A percentile compares a stretch with the other conserved stretches of the same genome.
These are phyloP conservation scores for Electrona antarctica DNA, from an alignment of 2,113 vertebrate species.

Conservation along the genomic window DNA sequence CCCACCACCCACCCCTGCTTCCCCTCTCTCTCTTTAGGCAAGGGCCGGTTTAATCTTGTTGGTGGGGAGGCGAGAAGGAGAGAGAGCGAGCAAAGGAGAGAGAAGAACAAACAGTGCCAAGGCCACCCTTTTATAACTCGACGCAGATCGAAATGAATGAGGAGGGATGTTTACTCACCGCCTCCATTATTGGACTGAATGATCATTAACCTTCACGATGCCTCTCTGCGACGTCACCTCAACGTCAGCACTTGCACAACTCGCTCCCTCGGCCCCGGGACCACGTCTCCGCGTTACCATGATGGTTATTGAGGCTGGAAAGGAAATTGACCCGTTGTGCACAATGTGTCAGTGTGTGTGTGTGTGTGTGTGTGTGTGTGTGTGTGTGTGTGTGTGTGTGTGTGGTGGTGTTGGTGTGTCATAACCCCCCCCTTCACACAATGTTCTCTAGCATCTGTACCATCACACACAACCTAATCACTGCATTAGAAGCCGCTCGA, in stretches of 20 bases:
- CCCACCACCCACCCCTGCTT: background rate
- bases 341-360: constrained; percentile 8
- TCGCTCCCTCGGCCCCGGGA: background rate
- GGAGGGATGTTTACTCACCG: constrained; percentile 63
- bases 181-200: constrained; percentile 58
- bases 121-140: constrained; percentile 55
- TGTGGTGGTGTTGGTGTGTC: constrained; percentile 1
- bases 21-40: background rate
- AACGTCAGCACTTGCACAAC: constrained; percentile 19
- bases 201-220: constrained; percentile 71
- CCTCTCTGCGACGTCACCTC: constrained; percentile 50
- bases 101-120: constrained; percentile 58
- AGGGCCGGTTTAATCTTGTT: constrained; percentile 44
- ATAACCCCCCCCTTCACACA: constrained; percentile 42
- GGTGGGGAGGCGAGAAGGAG: constrained; percentile 16
- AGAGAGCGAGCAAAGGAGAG: constrained; percentile 2
- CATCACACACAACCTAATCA: constrained; percentile 39
- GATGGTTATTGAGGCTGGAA: constrained; percentile 47
- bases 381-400: constrained; percentile 4
- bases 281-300: constrained; percentile 7
- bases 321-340: constrained; percentile 28
- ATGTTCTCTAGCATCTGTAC: constrained; percentile 57
- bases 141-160: constrained; percentile 45
- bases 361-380: constrained; percentile 9
- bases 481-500: constrained; percentile 43